phyloP scores from a whole-genome alignment of 2,113 vertebrate species.

The Junco hyemalis region DNA sequence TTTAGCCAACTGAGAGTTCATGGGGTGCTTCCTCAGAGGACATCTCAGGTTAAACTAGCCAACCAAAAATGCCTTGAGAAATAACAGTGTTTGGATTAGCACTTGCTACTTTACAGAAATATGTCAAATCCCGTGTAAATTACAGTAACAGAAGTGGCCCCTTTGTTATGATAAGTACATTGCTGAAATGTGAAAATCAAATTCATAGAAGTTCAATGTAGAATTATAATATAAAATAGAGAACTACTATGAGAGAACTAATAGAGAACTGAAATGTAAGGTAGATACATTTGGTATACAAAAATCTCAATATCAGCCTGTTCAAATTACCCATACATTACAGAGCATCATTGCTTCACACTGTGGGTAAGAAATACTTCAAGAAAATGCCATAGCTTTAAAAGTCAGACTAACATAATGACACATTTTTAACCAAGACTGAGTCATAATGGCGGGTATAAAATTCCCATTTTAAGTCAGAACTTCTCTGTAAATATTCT shows the following conservation, averaged over 20 bases:
- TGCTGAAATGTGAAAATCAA: background rate
- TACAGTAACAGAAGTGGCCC: background rate
- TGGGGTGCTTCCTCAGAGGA: background rate
- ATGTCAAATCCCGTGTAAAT: background rate
- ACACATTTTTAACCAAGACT: background rate
- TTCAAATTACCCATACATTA: background rate
- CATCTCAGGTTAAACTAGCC: background rate
- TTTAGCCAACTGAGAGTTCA: background rate
- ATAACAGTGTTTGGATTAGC: background rate
- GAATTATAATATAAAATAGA: background rate
- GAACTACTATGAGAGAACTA: background rate
- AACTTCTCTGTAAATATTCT: background rate
- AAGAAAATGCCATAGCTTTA: background rate
- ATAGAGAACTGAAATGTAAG: background rate
- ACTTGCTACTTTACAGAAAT: background rate
- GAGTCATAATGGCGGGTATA: background rate
- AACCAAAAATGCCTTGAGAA: background rate
- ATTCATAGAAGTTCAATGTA: background rate
- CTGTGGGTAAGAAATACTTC: rapidly evolving
- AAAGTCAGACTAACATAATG: background rate
- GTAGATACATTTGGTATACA: background rate
- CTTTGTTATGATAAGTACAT: background rate
- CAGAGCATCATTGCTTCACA: background rate
- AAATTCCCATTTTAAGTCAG: background rate
- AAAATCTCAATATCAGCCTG: background rate